phyloP scores from a whole-genome alignment of 1,140 invertebrate genomes.

The Calycopis cecrops region DNA sequence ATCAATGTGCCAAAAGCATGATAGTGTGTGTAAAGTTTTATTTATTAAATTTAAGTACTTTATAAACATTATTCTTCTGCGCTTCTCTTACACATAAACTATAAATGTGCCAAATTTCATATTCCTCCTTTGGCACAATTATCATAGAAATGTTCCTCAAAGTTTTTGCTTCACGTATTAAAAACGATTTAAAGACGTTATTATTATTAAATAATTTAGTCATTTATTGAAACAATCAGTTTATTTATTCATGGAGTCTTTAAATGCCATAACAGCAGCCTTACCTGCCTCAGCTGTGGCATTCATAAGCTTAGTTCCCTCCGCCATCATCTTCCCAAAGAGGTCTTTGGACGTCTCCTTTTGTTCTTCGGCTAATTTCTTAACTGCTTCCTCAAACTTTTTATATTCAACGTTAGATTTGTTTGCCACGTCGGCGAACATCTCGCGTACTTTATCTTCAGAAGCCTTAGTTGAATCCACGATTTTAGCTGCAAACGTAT shows the following conservation, averaged over 20 bases:
- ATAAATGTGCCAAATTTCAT: too few species aligned
- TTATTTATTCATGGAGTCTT: conserved; percentile 25
- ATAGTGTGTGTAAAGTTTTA: too few species aligned
- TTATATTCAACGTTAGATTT: conserved; percentile 24
- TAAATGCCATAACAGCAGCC: conserved; percentile 27
- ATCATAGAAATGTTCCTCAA: too few species aligned
- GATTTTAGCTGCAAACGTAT: conserved; percentile 35
- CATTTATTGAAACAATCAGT: too few species aligned
- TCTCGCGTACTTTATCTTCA: conserved; percentile 25
- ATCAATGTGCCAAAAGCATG: too few species aligned
- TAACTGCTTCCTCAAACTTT: conserved; percentile 33
- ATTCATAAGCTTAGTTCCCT: conserved; percentile 25
- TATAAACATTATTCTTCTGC: too few species aligned
- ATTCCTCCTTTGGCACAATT: too few species aligned
- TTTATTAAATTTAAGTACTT: too few species aligned
- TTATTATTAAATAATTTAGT: too few species aligned
- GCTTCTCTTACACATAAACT: too few species aligned
- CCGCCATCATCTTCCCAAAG: conserved; percentile 18
- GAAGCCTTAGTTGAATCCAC: conserved; percentile 28
- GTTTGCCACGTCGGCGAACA: conserved; percentile 30
- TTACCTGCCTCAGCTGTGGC: conserved; percentile 9
- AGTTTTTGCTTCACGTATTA: too few species aligned
- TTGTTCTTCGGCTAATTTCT: conserved; percentile 29
- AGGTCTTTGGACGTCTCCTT: conserved; percentile 28
- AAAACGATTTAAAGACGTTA: too few species aligned